These are phyloP conservation scores for Parnassius smintheus DNA, from an alignment of 2,888 invertebrate genomes.

Conservation along the genomic window DNA sequence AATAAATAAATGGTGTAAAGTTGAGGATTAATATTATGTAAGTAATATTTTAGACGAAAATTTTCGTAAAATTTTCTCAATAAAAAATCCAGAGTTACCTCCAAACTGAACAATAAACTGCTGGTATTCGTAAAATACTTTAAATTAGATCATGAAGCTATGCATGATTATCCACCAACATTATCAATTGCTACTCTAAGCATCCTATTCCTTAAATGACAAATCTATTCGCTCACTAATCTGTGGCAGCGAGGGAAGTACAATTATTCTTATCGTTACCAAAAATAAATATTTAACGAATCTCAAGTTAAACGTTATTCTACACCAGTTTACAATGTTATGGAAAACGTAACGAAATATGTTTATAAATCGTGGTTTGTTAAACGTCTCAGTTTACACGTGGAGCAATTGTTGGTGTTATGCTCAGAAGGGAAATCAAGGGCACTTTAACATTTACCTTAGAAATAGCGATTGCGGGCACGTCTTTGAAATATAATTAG, in stretches of 20 bases:
- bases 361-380: constrained; percentile 1
- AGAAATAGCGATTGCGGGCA: background rate
- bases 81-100: too few relatives aligned
- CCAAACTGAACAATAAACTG: too few relatives aligned
- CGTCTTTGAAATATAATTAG: background rate
- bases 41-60: too few relatives aligned
- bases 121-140: too few relatives aligned
- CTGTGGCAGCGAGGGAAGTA: constrained; percentile 7
- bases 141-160: too few relatives aligned
- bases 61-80: too few relatives aligned
- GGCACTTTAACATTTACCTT: background rate
- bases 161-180: too few relatives aligned
- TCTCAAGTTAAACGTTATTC: constrained; percentile 7
- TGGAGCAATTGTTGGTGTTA: background rate
- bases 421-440: background rate
- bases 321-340: constrained; percentile 7
- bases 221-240: constrained; percentile 2
- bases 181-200: too few relatives aligned
- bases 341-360: constrained; percentile 1
- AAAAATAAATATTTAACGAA: constrained; percentile 19
- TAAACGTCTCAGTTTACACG: constrained; percentile 3
- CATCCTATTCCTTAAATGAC: background rate
- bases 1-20: too few relatives aligned
- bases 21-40: too few relatives aligned
- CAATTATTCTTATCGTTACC: constrained; percentile 12